Evolutionary conservation across 2,797 vertebrate genomes (phyloP).

Genomic region (Clamator glandarius): DNA sequence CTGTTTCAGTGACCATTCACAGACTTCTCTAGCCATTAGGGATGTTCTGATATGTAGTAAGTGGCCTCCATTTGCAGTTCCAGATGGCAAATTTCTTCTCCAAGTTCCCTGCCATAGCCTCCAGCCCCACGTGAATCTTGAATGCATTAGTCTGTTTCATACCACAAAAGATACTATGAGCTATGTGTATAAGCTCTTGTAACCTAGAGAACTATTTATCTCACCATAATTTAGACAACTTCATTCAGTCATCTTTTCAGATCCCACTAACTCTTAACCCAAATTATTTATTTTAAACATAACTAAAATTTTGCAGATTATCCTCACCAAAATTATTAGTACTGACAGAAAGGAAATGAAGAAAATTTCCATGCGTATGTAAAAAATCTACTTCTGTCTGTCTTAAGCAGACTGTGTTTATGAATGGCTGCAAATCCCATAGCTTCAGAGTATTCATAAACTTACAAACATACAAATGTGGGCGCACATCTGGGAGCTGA

Average conservation of each 20-base stretch:
- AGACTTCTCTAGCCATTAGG: not conserved
- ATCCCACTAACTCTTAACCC: not conserved
- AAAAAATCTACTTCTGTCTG: not conserved
- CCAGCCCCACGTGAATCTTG: not conserved
- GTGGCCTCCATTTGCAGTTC: not conserved
- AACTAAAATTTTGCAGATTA: not conserved
- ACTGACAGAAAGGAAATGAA: not conserved
- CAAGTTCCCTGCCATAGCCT: not conserved
- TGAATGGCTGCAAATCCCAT: not conserved
- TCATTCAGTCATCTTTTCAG: not conserved
- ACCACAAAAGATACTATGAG: not conserved
- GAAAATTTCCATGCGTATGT: not conserved
- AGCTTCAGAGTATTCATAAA: not conserved
- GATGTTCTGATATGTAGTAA: not conserved
- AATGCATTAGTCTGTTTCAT: not conserved
- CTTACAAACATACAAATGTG: not conserved
- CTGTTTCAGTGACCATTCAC: not conserved
- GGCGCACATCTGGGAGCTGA: not conserved
- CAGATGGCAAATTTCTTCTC: not conserved
- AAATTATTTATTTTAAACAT: not conserved
- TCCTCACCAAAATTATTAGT: accelerated
- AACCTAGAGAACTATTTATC: not conserved
- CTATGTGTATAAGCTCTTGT: not conserved
- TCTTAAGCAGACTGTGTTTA: not conserved
- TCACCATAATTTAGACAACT: not conserved